Conservation (phyloP, 2,797 vertebrate species). For the Squalus acanthias region DNA sequence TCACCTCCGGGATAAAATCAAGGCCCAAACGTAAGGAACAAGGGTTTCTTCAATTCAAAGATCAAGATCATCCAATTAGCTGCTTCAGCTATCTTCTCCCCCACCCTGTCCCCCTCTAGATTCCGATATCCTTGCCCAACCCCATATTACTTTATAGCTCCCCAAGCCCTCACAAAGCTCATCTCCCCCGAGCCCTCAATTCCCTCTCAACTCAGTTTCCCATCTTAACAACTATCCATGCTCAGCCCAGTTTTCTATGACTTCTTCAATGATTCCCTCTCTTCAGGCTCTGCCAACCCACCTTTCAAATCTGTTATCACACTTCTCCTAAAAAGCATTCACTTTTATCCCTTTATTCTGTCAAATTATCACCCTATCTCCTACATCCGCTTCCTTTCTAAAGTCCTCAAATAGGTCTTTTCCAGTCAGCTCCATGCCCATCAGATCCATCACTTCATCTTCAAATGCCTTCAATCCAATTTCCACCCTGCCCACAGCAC, state of each 20-base stretch:
- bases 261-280: not conserved
- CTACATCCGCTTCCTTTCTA: not conserved
- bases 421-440: not conserved
- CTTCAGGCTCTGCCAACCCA: not conserved
- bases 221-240: not conserved
- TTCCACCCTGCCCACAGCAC: not conserved
- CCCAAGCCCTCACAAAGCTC: not conserved
- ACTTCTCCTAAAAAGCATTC: not conserved
- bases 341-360: not conserved
- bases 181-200: not conserved
- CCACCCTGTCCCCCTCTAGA: not conserved
- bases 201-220: not conserved
- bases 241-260: not conserved
- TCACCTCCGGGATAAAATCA: not conserved
- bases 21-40: not conserved
- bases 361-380: not conserved
- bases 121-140: not conserved
- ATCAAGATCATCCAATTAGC: not conserved
- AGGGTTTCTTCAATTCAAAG: too few species aligned
- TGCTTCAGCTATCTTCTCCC: not conserved
- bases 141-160: not conserved
- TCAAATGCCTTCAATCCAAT: not conserved
- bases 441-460: not conserved
- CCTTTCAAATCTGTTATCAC: not conserved
- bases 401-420: not conserved